These are phyloP conservation scores for Oncorhynchus clarkii DNA, from an alignment of 2,113 vertebrate genomes.

Conservation along the genomic window DNA sequence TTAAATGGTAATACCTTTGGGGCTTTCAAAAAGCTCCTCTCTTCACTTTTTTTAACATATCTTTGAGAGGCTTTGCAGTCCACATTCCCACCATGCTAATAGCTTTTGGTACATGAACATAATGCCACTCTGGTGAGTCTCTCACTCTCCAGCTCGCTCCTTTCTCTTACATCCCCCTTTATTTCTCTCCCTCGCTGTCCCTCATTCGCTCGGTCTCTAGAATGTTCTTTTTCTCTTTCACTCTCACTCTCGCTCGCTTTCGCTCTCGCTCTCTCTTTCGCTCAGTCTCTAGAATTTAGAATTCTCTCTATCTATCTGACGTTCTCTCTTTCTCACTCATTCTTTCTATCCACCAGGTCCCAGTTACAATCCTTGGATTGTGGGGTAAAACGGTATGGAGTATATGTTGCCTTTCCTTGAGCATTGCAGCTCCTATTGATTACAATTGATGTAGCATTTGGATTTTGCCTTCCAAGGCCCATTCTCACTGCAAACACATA, in stretches of 20 bases:
- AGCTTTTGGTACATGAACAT: neutral
- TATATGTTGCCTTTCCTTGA: too few species aligned
- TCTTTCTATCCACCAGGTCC: neutral
- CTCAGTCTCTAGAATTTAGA: too few species aligned
- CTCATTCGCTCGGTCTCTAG: neutral
- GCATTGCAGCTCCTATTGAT: too few species aligned
- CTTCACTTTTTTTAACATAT: neutral
- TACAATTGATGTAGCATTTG: too few species aligned
- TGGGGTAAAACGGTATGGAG: too few species aligned
- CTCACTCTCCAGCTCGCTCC: neutral
- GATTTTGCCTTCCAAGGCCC: too few species aligned
- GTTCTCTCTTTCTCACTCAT: neutral
- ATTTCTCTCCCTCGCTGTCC: neutral
- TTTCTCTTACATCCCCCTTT: neutral
- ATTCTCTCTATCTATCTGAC: neutral
- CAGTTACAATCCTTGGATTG: neutral
- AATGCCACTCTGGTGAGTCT: neutral
- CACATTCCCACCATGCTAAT: neutral
- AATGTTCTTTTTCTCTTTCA: neutral
- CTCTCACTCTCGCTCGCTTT: neutral
- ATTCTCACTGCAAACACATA: too few species aligned
- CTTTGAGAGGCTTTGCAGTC: neutral
- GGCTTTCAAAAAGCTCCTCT: neutral
- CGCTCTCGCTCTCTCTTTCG: neutral
- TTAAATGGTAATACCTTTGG: conserved; percentile 3